These are phyloP conservation scores for Drosophila maculinotata DNA, from an alignment of 2,888 invertebrate species.

Conservation along the genomic window DNA sequence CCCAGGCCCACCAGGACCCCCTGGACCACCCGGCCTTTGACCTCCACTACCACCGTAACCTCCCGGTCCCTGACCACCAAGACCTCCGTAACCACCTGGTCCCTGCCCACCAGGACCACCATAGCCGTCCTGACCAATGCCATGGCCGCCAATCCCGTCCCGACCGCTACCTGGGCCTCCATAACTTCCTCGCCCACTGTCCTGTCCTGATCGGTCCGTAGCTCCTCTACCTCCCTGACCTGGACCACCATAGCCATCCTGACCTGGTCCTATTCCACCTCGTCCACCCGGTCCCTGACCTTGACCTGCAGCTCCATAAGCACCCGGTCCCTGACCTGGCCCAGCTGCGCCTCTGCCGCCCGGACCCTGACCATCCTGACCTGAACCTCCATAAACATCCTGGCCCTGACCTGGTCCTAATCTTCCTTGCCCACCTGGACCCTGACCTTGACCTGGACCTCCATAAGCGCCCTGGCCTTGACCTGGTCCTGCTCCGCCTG, in stretches of 20 bases:
- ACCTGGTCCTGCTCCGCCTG: conserved; percentile 3
- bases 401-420: neutral
- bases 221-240: too few relatives aligned
- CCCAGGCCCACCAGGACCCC: conserved; percentile 2
- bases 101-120: conserved; percentile 1
- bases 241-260: conserved; percentile 3
- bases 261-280: neutral
- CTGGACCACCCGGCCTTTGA: neutral
- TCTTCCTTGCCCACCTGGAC: neutral
- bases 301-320: neutral
- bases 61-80: conserved; percentile 4
- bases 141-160: too few relatives aligned
- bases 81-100: neutral
- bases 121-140: neutral
- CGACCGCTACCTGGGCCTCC: neutral
- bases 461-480: neutral
- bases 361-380: conserved; percentile 2
- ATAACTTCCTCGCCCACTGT: neutral
- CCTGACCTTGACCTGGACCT: conserved; percentile 1
- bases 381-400: neutral
- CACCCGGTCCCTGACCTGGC: neutral
- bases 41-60: conserved; percentile 1
- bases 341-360: neutral
- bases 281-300: neutral
- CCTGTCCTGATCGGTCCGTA: too few relatives aligned